These are phyloP conservation scores for Sanderia malayensis DNA, from an alignment of 30 jellyfish, hydroid and myxozoan species.

Conservation along the genomic window DNA sequence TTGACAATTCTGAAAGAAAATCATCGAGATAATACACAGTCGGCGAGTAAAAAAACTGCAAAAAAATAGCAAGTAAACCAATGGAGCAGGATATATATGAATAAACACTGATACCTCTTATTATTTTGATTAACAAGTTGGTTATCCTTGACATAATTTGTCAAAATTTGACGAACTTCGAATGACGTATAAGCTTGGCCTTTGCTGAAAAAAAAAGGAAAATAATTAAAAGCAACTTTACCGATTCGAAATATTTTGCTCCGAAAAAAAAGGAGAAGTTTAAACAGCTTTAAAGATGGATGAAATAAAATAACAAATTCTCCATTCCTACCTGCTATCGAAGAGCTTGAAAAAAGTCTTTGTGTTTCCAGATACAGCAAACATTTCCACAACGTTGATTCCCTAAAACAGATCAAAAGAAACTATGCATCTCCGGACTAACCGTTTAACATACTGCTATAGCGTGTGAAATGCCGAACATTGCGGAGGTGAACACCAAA, in stretches of 20 bases:
- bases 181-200: slow-evolving; percentile 53
- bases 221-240: too few relatives aligned
- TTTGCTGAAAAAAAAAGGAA: slow-evolving; percentile 35
- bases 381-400: slow-evolving; percentile 58
- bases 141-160: slow-evolving; percentile 59
- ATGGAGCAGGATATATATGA: too few relatives aligned
- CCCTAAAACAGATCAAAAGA: slow-evolving; percentile 53
- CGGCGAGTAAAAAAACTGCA: too few relatives aligned
- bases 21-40: too few relatives aligned
- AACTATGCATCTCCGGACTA: too few relatives aligned
- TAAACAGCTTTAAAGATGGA: too few relatives aligned
- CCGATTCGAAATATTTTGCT: too few relatives aligned
- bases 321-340: slow-evolving; percentile 33
- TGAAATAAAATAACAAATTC: neutral
- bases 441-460: too few relatives aligned
- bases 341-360: slow-evolving; percentile 49
- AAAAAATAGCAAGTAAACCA: too few relatives aligned
- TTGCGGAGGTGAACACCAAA: too few relatives aligned
- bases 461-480: too few relatives aligned
- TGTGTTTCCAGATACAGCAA: slow-evolving; percentile 80
- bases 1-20: slow-evolving; percentile 32
- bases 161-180: slow-evolving; percentile 61
- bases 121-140: slow-evolving; percentile 44
- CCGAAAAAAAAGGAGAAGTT: too few relatives aligned
- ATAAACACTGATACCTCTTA: slow-evolving; percentile 18